Base-by-base conservation (phyloP, 1,140 invertebrate genomes). In the Tetragnatha versicolor region DNA sequence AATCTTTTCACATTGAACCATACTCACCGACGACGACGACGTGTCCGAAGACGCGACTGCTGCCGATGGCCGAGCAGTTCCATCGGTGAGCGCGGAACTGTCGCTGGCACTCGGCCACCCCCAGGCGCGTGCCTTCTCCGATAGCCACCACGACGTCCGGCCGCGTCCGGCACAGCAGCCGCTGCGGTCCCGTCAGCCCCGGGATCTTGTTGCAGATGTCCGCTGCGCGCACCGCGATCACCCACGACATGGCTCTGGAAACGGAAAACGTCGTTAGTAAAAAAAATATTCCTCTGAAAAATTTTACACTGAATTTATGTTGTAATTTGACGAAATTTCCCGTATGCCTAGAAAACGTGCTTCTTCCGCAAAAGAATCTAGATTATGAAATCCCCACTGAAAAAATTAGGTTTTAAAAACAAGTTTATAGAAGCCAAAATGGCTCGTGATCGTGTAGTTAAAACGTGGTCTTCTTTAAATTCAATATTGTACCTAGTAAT, bases 41-140 rank as follows among this genome's bases (percentile, higher is more conserved):
- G 80, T 92, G 91, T 25, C 93, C 79, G 14, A 77, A 81, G n/a
- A 79, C 79, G 2, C 53, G 37, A 20, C 37, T 69, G 53, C 68
- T 78, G 0, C 79, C 80, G 12, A 81, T 72, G 81, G 88, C 86
- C 4, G 93, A 94, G 84, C 94, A 96, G 87, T 96, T 96, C 94
- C 94, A 96, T 82, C 93, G 89, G 84, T 94, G 91, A 89, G 92
- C 91, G 81, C 91, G 88, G 87, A 96, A 93, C 86, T 96, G 94
- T 84, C 92, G 90, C 84, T 94, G 93, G 84, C 94, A 96, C 84
- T 96, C 94, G 77, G 89, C 88, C 79, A 94, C 85, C n/a, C 85
- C 87, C 20, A 84, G 77, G 35, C 85, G 81, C n/a, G 86, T 86
- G 6, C 87, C 87, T 42, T 83, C 81, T 2, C 86, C 86, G 27